These are phyloP conservation scores for Noctua pronuba DNA, from an alignment of 2,888 invertebrate species.

Conservation along the genomic window DNA sequence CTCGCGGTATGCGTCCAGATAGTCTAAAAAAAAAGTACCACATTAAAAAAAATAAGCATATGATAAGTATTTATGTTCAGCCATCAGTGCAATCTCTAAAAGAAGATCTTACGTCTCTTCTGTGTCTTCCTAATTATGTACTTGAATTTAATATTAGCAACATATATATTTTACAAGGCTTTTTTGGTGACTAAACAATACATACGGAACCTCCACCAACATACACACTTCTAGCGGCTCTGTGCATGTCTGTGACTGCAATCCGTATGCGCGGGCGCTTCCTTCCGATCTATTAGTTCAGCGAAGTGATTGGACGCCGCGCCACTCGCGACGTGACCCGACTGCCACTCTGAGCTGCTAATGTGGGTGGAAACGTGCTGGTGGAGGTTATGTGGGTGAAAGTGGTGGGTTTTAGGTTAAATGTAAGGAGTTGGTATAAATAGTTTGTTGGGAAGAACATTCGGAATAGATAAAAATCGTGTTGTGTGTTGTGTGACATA, in stretches of 20 bases:
- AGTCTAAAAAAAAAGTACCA: background rate
- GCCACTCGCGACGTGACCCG: slow-evolving; percentile 81
- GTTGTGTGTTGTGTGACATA: no score
- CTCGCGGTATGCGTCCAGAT: no score
- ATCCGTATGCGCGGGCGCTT: slow-evolving; percentile 82
- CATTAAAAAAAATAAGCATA: background rate
- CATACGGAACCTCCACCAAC: slow-evolving; percentile 35
- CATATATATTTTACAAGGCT: background rate
- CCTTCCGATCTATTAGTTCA: slow-evolving; percentile 87
- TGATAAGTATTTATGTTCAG: background rate
- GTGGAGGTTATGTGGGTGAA: slow-evolving; percentile 12
- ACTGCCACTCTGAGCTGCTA: slow-evolving; percentile 71
- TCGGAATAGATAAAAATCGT: background rate
- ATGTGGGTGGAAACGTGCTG: slow-evolving; percentile 28
- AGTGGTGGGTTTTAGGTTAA: slow-evolving; percentile 16
- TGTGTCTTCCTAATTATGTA: background rate
- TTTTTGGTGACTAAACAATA: background rate
- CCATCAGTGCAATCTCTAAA: background rate
- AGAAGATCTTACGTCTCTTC: background rate
- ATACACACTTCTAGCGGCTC: background rate
- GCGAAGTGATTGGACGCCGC: slow-evolving; percentile 84
- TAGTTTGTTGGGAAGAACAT: background rate
- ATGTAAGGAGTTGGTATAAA: background rate
- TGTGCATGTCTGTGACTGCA: slow-evolving; percentile 68
- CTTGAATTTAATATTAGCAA: background rate